phyloP scores from a whole-genome alignment of 2,888 invertebrate species.

The Trileptium ribeirensis region DNA sequence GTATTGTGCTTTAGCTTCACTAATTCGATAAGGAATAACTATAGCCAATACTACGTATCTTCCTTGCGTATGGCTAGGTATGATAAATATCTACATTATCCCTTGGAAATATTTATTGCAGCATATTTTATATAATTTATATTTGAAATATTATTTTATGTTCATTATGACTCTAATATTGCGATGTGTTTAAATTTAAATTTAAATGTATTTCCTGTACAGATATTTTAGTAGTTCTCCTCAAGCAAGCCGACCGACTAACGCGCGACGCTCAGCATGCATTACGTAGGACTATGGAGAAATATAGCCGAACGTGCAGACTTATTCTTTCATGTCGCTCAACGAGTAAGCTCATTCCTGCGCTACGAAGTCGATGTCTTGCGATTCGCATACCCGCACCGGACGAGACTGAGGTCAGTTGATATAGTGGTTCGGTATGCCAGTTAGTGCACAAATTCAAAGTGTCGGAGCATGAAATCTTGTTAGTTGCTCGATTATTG shows the following conservation, averaged over 20 bases:
- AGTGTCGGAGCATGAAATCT: too few species aligned
- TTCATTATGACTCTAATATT: too few species aligned
- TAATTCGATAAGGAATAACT: too few species aligned
- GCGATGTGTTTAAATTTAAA: too few species aligned
- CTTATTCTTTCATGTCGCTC: conserved; percentile 88
- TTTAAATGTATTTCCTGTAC: not conserved
- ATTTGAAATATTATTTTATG: too few species aligned
- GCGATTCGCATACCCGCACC: conserved; percentile 86
- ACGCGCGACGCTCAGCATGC: conserved; percentile 98
- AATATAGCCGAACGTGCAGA: conserved; percentile 71
- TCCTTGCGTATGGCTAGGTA: too few species aligned
- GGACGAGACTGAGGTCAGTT: conserved; percentile 68
- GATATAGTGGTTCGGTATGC: too few species aligned
- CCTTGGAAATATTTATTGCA: not conserved
- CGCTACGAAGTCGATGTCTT: conserved; percentile 87
- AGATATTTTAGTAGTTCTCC: conserved; percentile 68
- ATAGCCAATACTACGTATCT: too few species aligned
- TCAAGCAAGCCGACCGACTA: conserved; percentile 87
- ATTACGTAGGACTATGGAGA: conserved; percentile 95
- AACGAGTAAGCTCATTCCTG: conserved; percentile 89
- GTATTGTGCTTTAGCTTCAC: too few species aligned
- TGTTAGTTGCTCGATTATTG: too few species aligned
- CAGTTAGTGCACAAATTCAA: too few species aligned
- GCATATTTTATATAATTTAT: not conserved
- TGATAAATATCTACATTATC: too few species aligned